A percentile compares a stretch with the other conserved stretches of the same genome.
phyloP scores from a whole-genome alignment of 2,797 vertebrate species.

The Gymnoscopelus microlampas region DNA sequence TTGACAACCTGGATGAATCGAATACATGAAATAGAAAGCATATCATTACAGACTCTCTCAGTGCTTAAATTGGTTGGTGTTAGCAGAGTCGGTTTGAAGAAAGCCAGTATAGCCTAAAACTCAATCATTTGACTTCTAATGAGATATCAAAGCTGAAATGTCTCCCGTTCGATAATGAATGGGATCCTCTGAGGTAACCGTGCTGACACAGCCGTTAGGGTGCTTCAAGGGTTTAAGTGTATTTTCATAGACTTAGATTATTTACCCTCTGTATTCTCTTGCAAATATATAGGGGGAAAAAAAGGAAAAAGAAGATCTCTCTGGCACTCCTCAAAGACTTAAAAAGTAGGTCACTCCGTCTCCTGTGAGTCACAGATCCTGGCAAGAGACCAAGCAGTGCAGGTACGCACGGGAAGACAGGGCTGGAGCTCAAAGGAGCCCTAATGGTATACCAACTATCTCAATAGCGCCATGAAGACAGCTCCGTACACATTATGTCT shows the following conservation, averaged over 20 bases:
- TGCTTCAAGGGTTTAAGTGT: slow-evolving; percentile 66
- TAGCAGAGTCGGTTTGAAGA: slow-evolving; percentile 60
- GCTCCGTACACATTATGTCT: slow-evolving; percentile 28
- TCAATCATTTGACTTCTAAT: slow-evolving; percentile 64
- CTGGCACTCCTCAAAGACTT: slow-evolving; percentile 77
- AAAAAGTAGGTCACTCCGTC: slow-evolving; percentile 84
- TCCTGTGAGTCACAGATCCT: slow-evolving; percentile 82
- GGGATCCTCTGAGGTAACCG: slow-evolving; percentile 60
- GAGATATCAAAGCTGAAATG: slow-evolving; percentile 63
- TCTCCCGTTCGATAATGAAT: slow-evolving; percentile 68
- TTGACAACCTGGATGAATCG: slow-evolving; percentile 52
- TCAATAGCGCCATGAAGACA: slow-evolving; percentile 47
- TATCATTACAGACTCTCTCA: slow-evolving; percentile 47
- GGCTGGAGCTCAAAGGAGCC: slow-evolving; percentile 45
- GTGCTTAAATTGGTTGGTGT: slow-evolving; percentile 62
- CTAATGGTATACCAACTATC: slow-evolving; percentile 57
- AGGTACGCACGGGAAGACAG: slow-evolving; percentile 72
- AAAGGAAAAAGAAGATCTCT: slow-evolving; percentile 59
- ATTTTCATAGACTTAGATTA: slow-evolving; percentile 74
- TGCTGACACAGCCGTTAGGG: slow-evolving; percentile 74
- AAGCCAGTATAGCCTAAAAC: slow-evolving; percentile 63
- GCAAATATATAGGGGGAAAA: slow-evolving; percentile 47
- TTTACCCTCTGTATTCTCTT: slow-evolving; percentile 74
- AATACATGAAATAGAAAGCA: slow-evolving; percentile 49
- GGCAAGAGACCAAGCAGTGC: slow-evolving; percentile 78